Conservation (phyloP, 2,888 invertebrate species). For the Nomada ferruginata region DNA sequence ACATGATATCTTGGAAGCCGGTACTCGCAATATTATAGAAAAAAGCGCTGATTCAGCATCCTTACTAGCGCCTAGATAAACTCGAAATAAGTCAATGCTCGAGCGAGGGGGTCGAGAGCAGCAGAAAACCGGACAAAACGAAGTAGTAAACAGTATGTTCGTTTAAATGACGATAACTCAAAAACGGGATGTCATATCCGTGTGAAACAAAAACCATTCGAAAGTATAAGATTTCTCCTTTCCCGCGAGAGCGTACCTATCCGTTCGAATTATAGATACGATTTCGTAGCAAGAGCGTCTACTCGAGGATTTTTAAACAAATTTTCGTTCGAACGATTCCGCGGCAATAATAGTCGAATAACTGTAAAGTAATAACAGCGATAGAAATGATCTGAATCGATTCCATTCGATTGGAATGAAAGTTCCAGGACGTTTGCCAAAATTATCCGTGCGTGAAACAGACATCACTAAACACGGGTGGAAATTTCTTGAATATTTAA, state of each 20-base stretch:
- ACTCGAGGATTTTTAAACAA: background rate
- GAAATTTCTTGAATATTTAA: background rate
- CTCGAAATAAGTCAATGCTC: background rate
- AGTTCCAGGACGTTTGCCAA: background rate
- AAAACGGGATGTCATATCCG: background rate
- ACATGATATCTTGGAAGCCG: background rate
- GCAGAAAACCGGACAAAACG: background rate
- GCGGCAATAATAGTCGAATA: too few relatives aligned
- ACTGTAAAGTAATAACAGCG: too few relatives aligned
- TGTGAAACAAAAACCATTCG: background rate
- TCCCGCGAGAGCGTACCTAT: too few relatives aligned
- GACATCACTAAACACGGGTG: background rate
- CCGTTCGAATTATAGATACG: too few relatives aligned
- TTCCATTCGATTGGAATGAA: background rate
- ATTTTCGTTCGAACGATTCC: background rate
- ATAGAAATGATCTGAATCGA: too few relatives aligned
- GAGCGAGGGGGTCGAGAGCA: background rate
- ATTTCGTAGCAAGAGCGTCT: background rate
- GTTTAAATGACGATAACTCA: background rate
- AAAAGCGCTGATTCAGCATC: background rate
- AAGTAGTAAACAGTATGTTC: background rate
- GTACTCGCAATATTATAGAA: conserved; percentile 1
- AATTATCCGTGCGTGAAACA: background rate
- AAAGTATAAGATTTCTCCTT: too few relatives aligned
- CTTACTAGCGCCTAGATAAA: background rate